A percentile compares a stretch with the other conserved stretches of the same genome.
Conservation (phyloP, 1,140 invertebrate genomes). For the Leucophenga varia region DNA sequence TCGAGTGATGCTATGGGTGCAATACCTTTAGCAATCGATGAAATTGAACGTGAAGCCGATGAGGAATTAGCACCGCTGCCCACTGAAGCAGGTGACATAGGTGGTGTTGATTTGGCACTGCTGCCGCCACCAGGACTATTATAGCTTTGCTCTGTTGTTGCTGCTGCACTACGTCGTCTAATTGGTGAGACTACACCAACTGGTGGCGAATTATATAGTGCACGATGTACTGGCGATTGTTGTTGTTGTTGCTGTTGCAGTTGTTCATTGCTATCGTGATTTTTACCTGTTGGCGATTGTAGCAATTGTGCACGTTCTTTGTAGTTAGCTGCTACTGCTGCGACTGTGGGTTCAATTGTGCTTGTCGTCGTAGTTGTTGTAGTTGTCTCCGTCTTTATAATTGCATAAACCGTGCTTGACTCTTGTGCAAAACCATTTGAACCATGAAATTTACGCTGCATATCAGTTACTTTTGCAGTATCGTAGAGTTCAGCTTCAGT, state of each 20-base stretch:
- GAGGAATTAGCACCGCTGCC: constrained; percentile 12
- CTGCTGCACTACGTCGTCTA: constrained; percentile 31
- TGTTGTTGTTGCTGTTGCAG: too few species aligned
- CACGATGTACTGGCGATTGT: constrained; percentile 36
- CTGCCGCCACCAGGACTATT: constrained; percentile 15
- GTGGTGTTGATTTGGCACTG: constrained; percentile 43
- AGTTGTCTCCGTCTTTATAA: constrained; percentile 44
- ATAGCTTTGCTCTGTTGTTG: constrained; percentile 20
- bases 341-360: too few species aligned
- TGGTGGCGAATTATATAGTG: constrained; percentile 36
- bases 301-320: constrained; percentile 12
- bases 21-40: constrained; percentile 32
- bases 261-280: constrained; percentile 19
- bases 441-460: constrained; percentile 51
- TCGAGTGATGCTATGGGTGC: constrained; percentile 49
- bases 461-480: constrained; percentile 41
- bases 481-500: constrained; percentile 49
- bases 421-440: constrained; percentile 46
- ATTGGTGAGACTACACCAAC: constrained; percentile 49
- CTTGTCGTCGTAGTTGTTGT: too few species aligned
- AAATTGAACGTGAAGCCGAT: constrained; percentile 9
- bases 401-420: constrained; percentile 51
- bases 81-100: constrained; percentile 35
- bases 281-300: constrained; percentile 27
- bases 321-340: constrained; percentile 14